Evolutionary conservation across 2,797 vertebrate species (phyloP).

Genomic region (Ctenopoma multispine): DNA sequence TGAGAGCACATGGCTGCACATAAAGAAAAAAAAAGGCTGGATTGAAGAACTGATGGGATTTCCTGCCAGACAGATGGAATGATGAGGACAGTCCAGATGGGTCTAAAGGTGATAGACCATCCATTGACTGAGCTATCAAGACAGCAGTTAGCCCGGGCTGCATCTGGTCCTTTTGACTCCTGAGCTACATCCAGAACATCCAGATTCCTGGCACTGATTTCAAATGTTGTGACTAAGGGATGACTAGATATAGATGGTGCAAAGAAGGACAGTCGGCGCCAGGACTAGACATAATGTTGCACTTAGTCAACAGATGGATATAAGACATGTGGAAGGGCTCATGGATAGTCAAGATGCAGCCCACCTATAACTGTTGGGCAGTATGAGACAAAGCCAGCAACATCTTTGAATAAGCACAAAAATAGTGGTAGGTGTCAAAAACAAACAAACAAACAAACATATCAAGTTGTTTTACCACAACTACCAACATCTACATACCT

Average conservation of each 20-base stretch:
- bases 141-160: constrained; percentile 36
- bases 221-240: constrained; percentile 10
- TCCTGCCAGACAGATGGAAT: neutral
- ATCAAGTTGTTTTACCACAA: too few species aligned
- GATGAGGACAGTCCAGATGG: constrained; percentile 17
- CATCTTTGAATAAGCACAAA: too few species aligned
- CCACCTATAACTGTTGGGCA: too few species aligned
- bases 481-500: too few species aligned
- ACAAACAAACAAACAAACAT: too few species aligned
- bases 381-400: too few species aligned
- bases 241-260: neutral
- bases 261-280: neutral
- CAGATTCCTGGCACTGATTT: constrained; percentile 17
- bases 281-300: neutral
- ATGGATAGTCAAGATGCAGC: too few species aligned
- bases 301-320: constrained; percentile 1
- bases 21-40: neutral
- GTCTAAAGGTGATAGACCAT: constrained; percentile 48
- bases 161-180: constrained; percentile 45
- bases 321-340: neutral
- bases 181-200: constrained; percentile 35
- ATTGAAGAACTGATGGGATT: constrained; percentile 7
- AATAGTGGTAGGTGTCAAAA: too few species aligned
- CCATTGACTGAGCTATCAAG: constrained; percentile 41
- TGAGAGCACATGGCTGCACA: too few species aligned